Base-by-base conservation (phyloP, 2,113 vertebrate genomes). In the Tachysurus vachellii region DNA sequence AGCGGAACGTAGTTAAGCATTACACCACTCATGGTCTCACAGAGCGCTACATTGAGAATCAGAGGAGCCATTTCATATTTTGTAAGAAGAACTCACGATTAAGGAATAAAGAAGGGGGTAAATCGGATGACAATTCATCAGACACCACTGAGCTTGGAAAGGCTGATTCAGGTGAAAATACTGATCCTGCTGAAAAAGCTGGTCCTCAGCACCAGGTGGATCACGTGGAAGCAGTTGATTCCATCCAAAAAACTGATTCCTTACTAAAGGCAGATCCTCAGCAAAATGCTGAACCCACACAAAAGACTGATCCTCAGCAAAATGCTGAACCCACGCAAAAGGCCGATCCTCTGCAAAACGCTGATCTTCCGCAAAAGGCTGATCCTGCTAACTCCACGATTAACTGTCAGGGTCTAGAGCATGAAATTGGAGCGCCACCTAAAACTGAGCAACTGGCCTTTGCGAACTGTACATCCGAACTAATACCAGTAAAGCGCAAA, bases 1-100 rank as follows among this genome's bases (percentile, higher is more conserved):
- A 99, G 91, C 96, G 95, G 90, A 98, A 95, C 91, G 97, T 99
- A 87, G 96, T 99, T 88, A 97, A 96, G 88, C 98, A 99, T 95
- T 99, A 99, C 77, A 96, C 96, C 90, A 98, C 96, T 91, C 98
- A 99, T 86, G 99, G 98, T 83, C 95, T 99, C 90, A 96, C 97
- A 80, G 98, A 98, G 91, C 94, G 96, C 81, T 98, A 96, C 94
- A 97, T 97, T 82, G 95, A 96, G 90, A 97, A 98, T 85, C 97
- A 97, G 87, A 96, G 97, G 87, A 96, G 96, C 92, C 95, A 97
- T 90, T 97, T 99, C 85, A 96, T 99, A 92, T 97, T 97, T 59
- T 99, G 96, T 91, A 98, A 97, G 94, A 97, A 90, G 71, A 95
- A 94, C 88, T 90, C 93, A 0, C 94, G 94, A 61, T 84, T 95